Base-by-base conservation (phyloP, 2,113 vertebrate species). In the Seriola dumerili region DNA sequence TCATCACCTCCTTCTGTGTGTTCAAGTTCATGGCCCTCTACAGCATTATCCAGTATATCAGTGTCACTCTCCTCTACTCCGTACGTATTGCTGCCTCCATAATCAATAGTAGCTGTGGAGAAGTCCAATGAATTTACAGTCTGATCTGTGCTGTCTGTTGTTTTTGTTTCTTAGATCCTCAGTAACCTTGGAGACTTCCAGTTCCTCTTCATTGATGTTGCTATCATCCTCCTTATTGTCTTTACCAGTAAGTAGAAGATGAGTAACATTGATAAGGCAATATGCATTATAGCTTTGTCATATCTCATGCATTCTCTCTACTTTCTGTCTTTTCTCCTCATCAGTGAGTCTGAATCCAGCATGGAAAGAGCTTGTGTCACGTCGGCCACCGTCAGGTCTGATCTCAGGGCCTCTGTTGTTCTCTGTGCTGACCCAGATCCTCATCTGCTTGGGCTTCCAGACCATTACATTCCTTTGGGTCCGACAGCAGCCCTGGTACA, bases 1-100 rank as follows among this genome's bases (percentile, higher is more conserved):
- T 99, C 88, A 96, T 99, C 88, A 99, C 98, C 38, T 99, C 98
- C 80, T 99, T 99, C 94, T 99, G 98, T 89, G 98, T 99, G 21
- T 99, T 99, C 92, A 99, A 99, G 91, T 99, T 99, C 92, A 99
- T 99, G 98, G 98, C 98, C 57, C 92, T 99, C 23, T 99, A 99
- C 95, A 99, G 98, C 94, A 97, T 99, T 85, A 99, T 99, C 93
- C 98, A 99, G 91, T 99, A 99, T 90, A 96, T 98, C 94, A 98
- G 96, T 72, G 98, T 99, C 89, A 98, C 97, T 77, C 96, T 99
- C 7, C 96, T 99, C 0, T 99, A 99, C 93, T 99, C 97, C 3
- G 98, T 99, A 93, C 92, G 97, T 96, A 92, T 50, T 32, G 1
- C 64, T 36, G 10, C 40, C 46, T 9, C 1, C 6, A 11, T 19